These are phyloP conservation scores for Pelecanoides urinatrix DNA, from an alignment of 2,113 vertebrate species.

Conservation along the genomic window DNA sequence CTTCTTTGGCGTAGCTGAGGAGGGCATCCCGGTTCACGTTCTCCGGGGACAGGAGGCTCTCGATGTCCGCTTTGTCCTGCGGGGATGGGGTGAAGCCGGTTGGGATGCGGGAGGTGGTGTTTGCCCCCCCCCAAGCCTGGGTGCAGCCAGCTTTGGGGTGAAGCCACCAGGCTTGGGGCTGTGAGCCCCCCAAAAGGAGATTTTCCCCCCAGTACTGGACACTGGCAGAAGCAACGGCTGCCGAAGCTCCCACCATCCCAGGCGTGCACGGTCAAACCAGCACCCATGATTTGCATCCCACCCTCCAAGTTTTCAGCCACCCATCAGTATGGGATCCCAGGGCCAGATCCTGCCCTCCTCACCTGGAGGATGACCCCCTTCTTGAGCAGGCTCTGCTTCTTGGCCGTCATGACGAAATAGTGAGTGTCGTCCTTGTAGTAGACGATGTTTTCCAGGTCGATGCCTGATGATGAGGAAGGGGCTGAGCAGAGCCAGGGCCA, in stretches of 20 bases:
- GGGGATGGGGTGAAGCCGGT: neutral
- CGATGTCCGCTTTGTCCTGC: conserved; percentile 76
- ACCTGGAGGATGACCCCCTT: conserved; percentile 91
- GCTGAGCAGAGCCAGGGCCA: neutral
- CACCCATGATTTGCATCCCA: neutral
- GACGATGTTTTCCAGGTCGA: conserved; percentile 95
- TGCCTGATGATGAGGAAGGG: conserved; percentile 74
- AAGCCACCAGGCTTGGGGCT: neutral
- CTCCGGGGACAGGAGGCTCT: conserved; percentile 75
- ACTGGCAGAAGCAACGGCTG: neutral
- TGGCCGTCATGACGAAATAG: conserved; percentile 99
- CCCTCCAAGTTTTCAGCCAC: neutral
- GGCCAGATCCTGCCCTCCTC: neutral
- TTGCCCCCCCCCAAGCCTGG: neutral
- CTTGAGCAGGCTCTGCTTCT: conserved; percentile 89
- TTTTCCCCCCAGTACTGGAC: neutral
- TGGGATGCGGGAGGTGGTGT: neutral
- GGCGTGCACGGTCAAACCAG: neutral
- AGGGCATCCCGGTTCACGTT: conserved; percentile 80
- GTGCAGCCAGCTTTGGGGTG: neutral
- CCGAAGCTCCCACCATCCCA: neutral
- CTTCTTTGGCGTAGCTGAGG: conserved; percentile 76
- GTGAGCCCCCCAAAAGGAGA: neutral
- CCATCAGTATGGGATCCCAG: fast-evolving
- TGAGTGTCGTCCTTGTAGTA: conserved; percentile 98